Base-by-base conservation (phyloP, 2,113 vertebrate genomes). In the Nothocercus julius region DNA sequence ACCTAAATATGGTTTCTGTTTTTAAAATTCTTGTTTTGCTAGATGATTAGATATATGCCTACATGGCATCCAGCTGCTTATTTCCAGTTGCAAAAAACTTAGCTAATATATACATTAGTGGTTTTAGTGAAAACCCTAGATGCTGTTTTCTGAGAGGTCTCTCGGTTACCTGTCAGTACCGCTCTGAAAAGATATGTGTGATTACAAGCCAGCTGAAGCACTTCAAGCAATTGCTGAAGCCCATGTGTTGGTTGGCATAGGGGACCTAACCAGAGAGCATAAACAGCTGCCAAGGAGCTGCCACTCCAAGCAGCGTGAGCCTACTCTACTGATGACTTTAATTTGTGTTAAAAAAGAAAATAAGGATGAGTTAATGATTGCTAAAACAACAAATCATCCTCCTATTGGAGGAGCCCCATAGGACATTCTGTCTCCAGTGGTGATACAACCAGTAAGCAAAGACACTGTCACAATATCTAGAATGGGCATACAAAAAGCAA, bases 371-470 rank as follows among this genome's bases (percentile, higher is more conserved):
- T 94, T 93, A 95, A 93, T 90, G 90, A 92, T 90, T 96, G 90
- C 92, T 93, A 96, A 95, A 96, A 85, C 83, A 97, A 96, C 93
- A 97, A 91, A 96, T 94, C 95, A 96, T 88, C 69, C 66, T 90
- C 66, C 90, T 64, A 92, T 94, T 96, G 95, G 92, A 96, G 90
- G 80, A 93, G 69, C 69, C 94, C 82, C 80, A 90, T 74, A 97
- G 94, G 93, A 95, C 82, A 84, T 78, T 91, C 80, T 86, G 83
- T 90, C 90, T 94, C 92, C 90, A 96, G 85, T 73, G 8, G 90
- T 84, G 93, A 91, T 86, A 78, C 36, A 96, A 86, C 62, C 92
- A 94, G 93, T 79, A 90, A 88, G 85, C 89, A 95, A 84, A 95
- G 87, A 88, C 90, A 92, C 83, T 95, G 94, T 95, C 95, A 96